A percentile compares a stretch with the other conserved stretches of the same genome.
Evolutionary conservation across 2,888 invertebrate genomes (phyloP).

Genomic region (Ectemnius lituratus): DNA sequence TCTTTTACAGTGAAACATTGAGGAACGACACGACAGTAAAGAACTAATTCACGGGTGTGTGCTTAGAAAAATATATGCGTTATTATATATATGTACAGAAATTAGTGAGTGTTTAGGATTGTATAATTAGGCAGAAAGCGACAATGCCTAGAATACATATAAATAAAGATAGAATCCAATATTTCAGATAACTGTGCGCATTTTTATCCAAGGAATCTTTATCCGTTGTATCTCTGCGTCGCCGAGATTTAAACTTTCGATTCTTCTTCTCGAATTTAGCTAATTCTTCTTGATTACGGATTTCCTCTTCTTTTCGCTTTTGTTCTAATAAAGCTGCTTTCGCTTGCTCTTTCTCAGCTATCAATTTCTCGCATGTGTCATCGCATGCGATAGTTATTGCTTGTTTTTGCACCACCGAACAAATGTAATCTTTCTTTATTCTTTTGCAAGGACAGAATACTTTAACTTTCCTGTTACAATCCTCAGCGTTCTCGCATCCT

Average conservation of each 20-base stretch:
- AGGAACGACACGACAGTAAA: too few species aligned
- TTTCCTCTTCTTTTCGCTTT: constrained; percentile 82
- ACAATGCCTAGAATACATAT: background rate
- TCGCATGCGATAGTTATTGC: constrained; percentile 82
- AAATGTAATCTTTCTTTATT: constrained; percentile 84
- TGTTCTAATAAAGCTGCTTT: constrained; percentile 81
- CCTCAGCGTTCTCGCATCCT: constrained; percentile 82
- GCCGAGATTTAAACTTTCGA: constrained; percentile 82
- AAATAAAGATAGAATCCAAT: background rate
- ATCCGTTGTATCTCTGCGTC: constrained; percentile 13
- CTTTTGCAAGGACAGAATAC: constrained; percentile 88
- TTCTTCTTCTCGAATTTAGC: constrained; percentile 82
- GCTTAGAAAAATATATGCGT: too few species aligned
- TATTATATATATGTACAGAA: too few species aligned
- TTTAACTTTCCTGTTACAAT: constrained; percentile 89
- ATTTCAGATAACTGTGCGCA: background rate
- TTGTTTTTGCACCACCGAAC: constrained; percentile 72
- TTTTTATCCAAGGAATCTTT: background rate
- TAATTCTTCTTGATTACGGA: constrained; percentile 85
- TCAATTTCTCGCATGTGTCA: constrained; percentile 80
- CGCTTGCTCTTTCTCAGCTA: constrained; percentile 80
- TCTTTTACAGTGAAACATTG: too few species aligned
- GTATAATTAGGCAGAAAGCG: too few species aligned
- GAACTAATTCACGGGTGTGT: too few species aligned
- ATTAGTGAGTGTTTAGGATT: too few species aligned